Percentiles rank a stretch among this genome's conserved stretches.
phyloP scores from a whole-genome alignment of 2,888 invertebrate species.

The Chloroclysta siterata region DNA sequence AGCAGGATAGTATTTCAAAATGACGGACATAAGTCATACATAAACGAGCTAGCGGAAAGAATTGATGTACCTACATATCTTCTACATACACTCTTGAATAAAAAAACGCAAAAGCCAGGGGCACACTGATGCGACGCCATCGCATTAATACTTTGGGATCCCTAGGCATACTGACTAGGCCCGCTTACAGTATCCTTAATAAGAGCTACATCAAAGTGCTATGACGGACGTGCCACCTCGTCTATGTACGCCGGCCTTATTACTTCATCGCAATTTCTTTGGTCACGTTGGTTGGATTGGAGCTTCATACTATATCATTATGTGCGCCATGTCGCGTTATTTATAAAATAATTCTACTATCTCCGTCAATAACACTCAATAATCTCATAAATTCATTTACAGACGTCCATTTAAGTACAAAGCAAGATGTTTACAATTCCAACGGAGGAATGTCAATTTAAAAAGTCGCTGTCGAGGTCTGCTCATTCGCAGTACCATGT shows the following conservation, averaged over 20 bases:
- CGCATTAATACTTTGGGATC: too few species aligned
- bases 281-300: not conserved
- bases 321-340: too few species aligned
- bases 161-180: too few species aligned
- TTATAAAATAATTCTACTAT: not conserved
- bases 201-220: not conserved
- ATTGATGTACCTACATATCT: too few species aligned
- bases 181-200: too few species aligned
- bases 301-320: not conserved
- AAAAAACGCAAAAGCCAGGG: too few species aligned
- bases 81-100: too few species aligned
- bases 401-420: constrained; percentile 9
- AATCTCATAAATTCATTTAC: constrained; percentile 13
- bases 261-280: not conserved
- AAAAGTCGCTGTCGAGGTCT: constrained; percentile 31
- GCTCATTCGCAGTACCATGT: constrained; percentile 83
- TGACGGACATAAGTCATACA: too few species aligned
- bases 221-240: not conserved
- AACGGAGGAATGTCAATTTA: constrained; percentile 31
- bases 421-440: constrained; percentile 38
- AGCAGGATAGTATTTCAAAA: too few species aligned
- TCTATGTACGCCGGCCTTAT: not conserved
- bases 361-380: not conserved
- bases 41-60: too few species aligned
- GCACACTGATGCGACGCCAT: too few species aligned